phyloP scores from a whole-genome alignment of 2,797 vertebrate species.

The Catostomus latipinnis region DNA sequence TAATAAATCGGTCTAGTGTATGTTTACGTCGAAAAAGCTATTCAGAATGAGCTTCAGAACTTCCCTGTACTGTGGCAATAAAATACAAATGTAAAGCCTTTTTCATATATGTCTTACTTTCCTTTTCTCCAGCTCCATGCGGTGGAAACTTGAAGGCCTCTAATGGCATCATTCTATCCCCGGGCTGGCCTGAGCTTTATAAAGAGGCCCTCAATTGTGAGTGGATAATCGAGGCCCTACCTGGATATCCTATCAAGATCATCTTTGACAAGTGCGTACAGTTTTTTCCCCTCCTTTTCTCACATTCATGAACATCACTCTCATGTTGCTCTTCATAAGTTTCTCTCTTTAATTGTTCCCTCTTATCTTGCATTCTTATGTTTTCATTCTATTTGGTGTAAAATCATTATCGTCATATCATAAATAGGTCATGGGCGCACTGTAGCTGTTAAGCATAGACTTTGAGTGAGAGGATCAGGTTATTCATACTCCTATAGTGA shows the following conservation, averaged over 20 bases:
- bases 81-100: background rate
- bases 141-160: conserved; percentile 94
- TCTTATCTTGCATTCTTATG: background rate
- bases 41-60: no score
- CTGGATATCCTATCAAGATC: conserved; percentile 98
- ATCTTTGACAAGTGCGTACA: conserved; percentile 94
- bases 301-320: conserved; percentile 11
- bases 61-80: background rate
- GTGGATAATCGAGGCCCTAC: conserved; percentile 97
- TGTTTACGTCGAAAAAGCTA: no score
- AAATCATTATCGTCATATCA: conserved; percentile 6
- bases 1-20: no score
- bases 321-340: background rate
- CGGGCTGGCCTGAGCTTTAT: conserved; percentile 99
- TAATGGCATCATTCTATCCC: conserved; percentile 96
- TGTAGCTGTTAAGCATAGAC: conserved; percentile 14
- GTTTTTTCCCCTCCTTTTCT: background rate
- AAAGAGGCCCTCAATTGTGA: conserved; percentile 98
- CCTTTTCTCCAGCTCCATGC: conserved; percentile 84
- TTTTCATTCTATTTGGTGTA: background rate
- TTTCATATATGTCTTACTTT: background rate
- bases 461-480: background rate
- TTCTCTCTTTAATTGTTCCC: background rate
- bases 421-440: conserved; percentile 6
- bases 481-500: background rate